A percentile compares a stretch with the other conserved stretches of the same genome.
Evolutionary conservation across 1,140 invertebrate species (phyloP).

Genomic region (Semibalanus balanoides): DNA sequence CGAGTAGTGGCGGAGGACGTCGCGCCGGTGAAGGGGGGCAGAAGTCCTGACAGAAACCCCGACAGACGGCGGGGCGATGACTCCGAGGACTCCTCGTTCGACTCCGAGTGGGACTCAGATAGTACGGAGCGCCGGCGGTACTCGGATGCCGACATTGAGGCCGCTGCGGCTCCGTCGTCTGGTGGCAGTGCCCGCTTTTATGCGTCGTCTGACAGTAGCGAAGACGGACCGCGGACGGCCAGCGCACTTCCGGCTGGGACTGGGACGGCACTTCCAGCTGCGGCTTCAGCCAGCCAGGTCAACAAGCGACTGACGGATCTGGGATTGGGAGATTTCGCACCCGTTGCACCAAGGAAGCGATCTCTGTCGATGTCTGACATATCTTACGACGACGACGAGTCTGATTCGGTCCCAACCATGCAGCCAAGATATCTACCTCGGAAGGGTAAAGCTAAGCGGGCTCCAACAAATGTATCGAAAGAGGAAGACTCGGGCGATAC

Average conservation of each 20-base stretch:
- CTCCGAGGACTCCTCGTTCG: no score
- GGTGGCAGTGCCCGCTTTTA: not conserved
- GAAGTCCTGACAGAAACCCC: not conserved
- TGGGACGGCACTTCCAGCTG: no score
- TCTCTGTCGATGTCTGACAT: not conserved
- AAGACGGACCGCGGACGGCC: not conserved
- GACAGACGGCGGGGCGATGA: no score
- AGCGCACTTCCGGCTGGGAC: no score
- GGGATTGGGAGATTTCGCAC: not conserved
- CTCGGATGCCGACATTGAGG: no score
- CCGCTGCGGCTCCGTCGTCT: no score
- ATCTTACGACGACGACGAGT: not conserved
- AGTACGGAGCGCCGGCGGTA: no score
- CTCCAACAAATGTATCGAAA: not conserved
- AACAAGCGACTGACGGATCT: not conserved
- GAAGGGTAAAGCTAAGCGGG: not conserved
- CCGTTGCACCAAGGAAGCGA: not conserved
- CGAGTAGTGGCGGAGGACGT: no score
- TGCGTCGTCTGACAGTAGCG: not conserved
- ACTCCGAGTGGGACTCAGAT: no score
- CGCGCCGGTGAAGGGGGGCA: no score
- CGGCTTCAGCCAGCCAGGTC: no score
- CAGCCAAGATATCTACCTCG: not conserved
- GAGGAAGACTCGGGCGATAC: not conserved
- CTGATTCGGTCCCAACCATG: not conserved